Evolutionary conservation across 1,140 invertebrate species (phyloP), one percentile per base, ranked within the genome.

Genomic region (Pseudomyrmex sp.): DNA sequence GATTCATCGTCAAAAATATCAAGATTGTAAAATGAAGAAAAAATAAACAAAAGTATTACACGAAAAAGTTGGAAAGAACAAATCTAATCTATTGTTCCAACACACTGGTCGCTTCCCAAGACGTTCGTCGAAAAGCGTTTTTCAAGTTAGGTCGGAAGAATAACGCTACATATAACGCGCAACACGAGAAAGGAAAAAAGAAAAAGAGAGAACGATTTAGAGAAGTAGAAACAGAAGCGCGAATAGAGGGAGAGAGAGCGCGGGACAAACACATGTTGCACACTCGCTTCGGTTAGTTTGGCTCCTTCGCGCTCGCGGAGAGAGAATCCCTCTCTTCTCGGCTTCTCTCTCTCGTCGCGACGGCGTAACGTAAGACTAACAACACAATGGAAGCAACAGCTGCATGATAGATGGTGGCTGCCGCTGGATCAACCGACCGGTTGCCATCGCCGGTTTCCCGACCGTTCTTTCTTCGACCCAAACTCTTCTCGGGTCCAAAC

Each of bases 371-470:
- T 90, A 92, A 92, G 92, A 93, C 92, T 93, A 93, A 93, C 92
- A 93, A 93, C 92, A 94, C 93, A 94, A 94, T 93, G 93, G 92
- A 94, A 90, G 91, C 92, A 94, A 93, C 93, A 94, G 93, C 93
- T 94, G 93, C 93, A 93, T 93, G 93, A 94, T 94, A 93, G 93
- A 94, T 94, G 92, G 90, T 86, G 86, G 88, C 88, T 84, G 89
- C 88, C 82, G 90, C 69, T 77, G 73, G 88, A 89, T 76, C 83
- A 79, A 79, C 46, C 82, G 82, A 74, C 76, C 73, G 62, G 44
- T 76, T 79, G 83, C 87, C 74, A 70, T 62, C 85, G 80, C 90
- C 90, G 90, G 90, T 90, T 90, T 91, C 90, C 5, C 65, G 85
- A 70, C 84, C 68, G 61, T 87, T 72, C 86, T 89, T 89, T 84